Percentiles rank a stretch among this genome's conserved stretches.
phyloP scores from a whole-genome alignment of 2,888 invertebrate genomes.

The Sarcophaga carnaria region DNA sequence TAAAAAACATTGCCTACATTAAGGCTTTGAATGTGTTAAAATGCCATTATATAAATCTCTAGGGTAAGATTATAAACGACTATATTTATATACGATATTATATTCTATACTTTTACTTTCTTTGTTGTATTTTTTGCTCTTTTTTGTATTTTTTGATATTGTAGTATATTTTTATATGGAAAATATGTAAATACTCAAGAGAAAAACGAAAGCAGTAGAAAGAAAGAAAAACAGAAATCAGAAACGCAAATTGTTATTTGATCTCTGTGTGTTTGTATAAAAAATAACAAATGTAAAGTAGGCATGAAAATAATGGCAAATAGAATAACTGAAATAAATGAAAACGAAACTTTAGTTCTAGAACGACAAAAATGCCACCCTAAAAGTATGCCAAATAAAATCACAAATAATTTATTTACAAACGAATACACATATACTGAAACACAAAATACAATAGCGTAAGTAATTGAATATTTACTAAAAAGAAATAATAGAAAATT shows the following conservation, averaged over 20 bases:
- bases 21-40: conserved; percentile 64
- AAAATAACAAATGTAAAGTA: conserved; percentile 54
- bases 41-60: conserved; percentile 62
- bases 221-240: conserved; percentile 21
- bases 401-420: conserved; percentile 49
- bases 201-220: neutral
- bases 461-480: conserved; percentile 64
- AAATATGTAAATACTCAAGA: conserved; percentile 47
- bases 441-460: conserved; percentile 42
- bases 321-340: conserved; percentile 12
- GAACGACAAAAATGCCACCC: conserved; percentile 23
- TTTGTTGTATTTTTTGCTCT: neutral
- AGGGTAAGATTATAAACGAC: conserved; percentile 53
- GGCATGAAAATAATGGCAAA: conserved; percentile 62
- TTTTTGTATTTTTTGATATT: too few relatives aligned
- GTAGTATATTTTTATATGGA: conserved; percentile 2
- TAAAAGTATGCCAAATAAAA: conserved; percentile 57
- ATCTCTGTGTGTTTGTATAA: conserved; percentile 28
- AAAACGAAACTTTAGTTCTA: conserved; percentile 20
- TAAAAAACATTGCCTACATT: conserved; percentile 60
- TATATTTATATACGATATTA: neutral
- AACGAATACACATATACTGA: neutral
- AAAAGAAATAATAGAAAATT: conserved; percentile 27
- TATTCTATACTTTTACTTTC: neutral
- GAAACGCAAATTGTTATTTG: conserved; percentile 60